Conservation (phyloP, 2,888 invertebrate genomes). For the Pollenia labialis region DNA sequence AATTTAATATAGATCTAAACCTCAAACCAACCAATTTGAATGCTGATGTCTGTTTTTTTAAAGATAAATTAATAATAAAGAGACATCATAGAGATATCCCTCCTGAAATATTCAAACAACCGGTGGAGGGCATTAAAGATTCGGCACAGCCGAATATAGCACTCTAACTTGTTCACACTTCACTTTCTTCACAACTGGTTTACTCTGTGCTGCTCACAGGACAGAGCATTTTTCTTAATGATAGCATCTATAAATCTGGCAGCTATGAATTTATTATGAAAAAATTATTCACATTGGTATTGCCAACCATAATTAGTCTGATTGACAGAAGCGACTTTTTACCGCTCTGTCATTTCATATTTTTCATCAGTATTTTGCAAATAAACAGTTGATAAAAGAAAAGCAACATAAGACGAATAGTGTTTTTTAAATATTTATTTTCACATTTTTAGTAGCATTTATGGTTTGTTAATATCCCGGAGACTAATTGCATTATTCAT, state of each 20-base stretch:
- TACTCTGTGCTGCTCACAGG: too few species aligned
- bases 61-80: too few species aligned
- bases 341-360: conserved; percentile 64
- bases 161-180: too few species aligned
- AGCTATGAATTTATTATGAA: neutral
- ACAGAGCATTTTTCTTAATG: too few species aligned
- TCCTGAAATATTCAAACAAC: too few species aligned
- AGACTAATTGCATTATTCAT: neutral
- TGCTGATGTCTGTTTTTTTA: too few species aligned
- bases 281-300: conserved; percentile 6
- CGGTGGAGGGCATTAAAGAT: too few species aligned
- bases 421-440: conserved; percentile 17
- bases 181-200: too few species aligned
- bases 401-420: neutral
- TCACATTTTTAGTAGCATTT: conserved; percentile 3
- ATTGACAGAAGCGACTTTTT: conserved; percentile 67
- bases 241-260: neutral
- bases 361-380: conserved; percentile 60
- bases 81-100: too few species aligned
- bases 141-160: too few species aligned
- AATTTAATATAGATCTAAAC: too few species aligned
- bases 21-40: too few species aligned
- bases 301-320: conserved; percentile 13
- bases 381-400: conserved; percentile 51
- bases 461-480: neutral